Base-by-base conservation (phyloP, 2,113 vertebrate species). In the Microcebus murinus region DNA sequence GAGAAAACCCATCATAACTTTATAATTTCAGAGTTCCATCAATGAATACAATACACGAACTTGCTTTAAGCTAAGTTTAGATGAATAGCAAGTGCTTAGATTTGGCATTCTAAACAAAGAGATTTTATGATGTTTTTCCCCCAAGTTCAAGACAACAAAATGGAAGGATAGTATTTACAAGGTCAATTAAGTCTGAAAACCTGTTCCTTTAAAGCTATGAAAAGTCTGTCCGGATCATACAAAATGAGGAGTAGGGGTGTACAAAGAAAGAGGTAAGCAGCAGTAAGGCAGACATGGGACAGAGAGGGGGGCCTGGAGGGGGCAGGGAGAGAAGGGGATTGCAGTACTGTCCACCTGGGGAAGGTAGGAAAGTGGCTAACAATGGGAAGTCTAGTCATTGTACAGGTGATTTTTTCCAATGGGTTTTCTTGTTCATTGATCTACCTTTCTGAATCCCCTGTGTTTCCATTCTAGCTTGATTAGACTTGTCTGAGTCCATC, bases 111-210 rank as follows among this genome's bases (percentile, higher is more conserved):
- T 88, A 85, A 93, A 52, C 17, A 80, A 52, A 87, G 57, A 13
- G 45, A 67, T 74, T 83, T 91, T 82, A 18, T 48, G 31, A 21
- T 82, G 70, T 57, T 76, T 21, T 77, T 2, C 34, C 10, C 85
- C 59, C 34, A 80, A 77, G 85, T 71, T 52, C 52, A 80, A 79
- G 76, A 92, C 86, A 87, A 42, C 85, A 67, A 55, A 91, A 91
- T 79, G 57, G 63, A 95, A 87, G 39, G 42, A 73, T 9, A 18
- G 31, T 77, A 68, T 88, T 93, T 79, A 21, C 48, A 17, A 81
- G 81, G 92, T 85, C 82, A 67, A 29, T 86, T 71, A 86, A 92
- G 70, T 67, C 81, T 76, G 29, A 96, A 96, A 96, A 65, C 48
- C 50, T 91, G 50, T 95, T 89, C 90, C 77, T 88, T 87, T 83